phyloP scores from a whole-genome alignment of 2,113 vertebrate species.

The Eretmochelys imbricata region DNA sequence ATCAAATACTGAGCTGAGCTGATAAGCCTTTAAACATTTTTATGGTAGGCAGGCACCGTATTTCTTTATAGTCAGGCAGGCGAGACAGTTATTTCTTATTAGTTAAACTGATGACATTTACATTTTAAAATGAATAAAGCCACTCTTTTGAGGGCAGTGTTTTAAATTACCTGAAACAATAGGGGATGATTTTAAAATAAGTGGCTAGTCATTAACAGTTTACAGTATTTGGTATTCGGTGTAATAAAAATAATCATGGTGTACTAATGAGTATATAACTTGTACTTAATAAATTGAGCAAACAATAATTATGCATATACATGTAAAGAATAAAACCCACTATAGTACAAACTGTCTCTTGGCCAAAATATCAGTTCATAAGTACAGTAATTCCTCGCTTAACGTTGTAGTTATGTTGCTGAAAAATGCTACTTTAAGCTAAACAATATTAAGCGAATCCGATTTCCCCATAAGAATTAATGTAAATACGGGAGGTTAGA shows the following conservation, averaged over 20 bases:
- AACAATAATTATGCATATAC: neutral
- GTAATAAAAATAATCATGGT: neutral
- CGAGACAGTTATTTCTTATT: neutral
- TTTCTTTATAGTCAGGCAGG: neutral
- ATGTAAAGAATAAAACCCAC: neutral
- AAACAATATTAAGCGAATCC: too few relatives aligned
- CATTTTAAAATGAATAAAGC: constrained; percentile 26
- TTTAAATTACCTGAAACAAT: constrained; percentile 21
- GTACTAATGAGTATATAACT: neutral
- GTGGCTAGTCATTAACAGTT: neutral
- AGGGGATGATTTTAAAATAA: neutral
- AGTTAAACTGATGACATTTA: constrained; percentile 52
- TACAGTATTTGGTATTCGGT: neutral
- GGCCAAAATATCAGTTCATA: neutral
- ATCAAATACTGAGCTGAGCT: constrained; percentile 6
- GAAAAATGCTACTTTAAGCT: too few relatives aligned
- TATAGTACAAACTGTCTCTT: neutral
- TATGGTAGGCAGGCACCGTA: neutral
- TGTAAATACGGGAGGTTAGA: too few relatives aligned
- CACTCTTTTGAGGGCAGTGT: constrained; percentile 8
- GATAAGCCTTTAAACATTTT: constrained; percentile 17
- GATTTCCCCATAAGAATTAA: too few relatives aligned
- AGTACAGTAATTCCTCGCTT: neutral
- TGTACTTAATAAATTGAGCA: neutral
- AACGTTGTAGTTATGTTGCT: too few relatives aligned